A percentile compares a stretch with the other conserved stretches of the same genome.
Evolutionary conservation across 2,888 invertebrate genomes (phyloP).

Genomic region (Clivina fossor): DNA sequence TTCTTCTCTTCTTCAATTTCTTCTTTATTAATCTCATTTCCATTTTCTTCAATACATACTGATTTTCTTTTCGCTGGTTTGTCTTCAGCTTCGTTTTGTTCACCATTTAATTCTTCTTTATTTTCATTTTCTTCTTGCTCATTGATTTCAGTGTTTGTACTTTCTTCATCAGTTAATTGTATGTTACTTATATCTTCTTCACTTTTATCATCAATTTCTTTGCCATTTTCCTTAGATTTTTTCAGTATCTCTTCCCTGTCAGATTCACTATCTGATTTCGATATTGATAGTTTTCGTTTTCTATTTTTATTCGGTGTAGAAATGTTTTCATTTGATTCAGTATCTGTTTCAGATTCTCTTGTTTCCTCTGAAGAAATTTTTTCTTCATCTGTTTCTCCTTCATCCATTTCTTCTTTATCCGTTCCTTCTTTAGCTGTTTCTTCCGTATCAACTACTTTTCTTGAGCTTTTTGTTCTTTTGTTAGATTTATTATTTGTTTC

Average conservation of each 20-base stretch:
- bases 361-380: no score
- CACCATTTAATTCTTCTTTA: background rate
- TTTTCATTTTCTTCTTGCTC: background rate
- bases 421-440: background rate
- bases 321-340: background rate
- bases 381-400: no score
- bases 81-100: background rate
- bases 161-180: no score
- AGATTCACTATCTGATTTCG: no score
- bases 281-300: no score
- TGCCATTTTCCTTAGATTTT: no score
- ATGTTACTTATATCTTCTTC: no score
- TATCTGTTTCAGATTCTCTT: no score
- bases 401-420: background rate
- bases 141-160: no score
- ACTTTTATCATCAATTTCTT: no score
- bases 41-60: conserved; percentile 8
- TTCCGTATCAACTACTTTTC: conserved; percentile 1
- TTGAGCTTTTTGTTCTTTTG: background rate
- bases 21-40: background rate
- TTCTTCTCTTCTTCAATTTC: background rate
- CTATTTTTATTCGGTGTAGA: background rate
- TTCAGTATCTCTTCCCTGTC: no score
- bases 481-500: background rate
- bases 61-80: background rate